phyloP scores from a whole-genome alignment of 1,140 invertebrate genomes.

The Augochlora pura region DNA sequence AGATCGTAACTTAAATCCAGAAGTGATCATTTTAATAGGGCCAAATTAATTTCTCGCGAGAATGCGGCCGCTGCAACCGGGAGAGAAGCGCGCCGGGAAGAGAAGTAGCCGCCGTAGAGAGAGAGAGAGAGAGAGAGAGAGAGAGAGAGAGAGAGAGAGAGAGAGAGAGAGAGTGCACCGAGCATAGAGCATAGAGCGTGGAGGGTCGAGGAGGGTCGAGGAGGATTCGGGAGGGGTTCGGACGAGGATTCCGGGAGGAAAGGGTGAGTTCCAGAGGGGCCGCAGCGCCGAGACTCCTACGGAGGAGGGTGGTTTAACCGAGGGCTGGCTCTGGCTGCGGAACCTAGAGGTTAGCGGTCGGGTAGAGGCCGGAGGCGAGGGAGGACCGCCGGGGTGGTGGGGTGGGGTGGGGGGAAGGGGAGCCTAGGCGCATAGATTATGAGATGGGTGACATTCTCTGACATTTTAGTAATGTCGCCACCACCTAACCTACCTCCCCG shows the following conservation, averaged over 20 bases:
- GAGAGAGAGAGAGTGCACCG: background rate
- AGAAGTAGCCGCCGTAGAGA: background rate
- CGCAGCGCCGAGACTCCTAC: slow-evolving; percentile 8
- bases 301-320: slow-evolving; percentile 25
- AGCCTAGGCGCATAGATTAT: slow-evolving; percentile 67
- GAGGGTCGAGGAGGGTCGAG: no score
- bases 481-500: slow-evolving; percentile 51
- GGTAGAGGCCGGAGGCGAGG: slow-evolving; percentile 34
- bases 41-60: slow-evolving; percentile 70
- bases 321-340: slow-evolving; percentile 11
- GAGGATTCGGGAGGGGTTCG: background rate
- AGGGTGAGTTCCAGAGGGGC: slow-evolving; percentile 45
- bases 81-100: slow-evolving; percentile 34
- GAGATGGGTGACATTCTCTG: slow-evolving; percentile 77
- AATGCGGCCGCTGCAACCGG: slow-evolving; percentile 60
- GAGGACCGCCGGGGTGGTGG: slow-evolving; percentile 38
- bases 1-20: slow-evolving; percentile 70
- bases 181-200: no score
- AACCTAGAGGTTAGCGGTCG: slow-evolving; percentile 54
- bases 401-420: no score
- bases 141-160: no score
- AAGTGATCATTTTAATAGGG: slow-evolving; percentile 71
- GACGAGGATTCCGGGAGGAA: background rate
- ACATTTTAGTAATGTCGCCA: slow-evolving; percentile 77
- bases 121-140: no score